These are phyloP conservation scores for Dorcus hopei DNA, from an alignment of 2,888 invertebrate genomes.

Conservation along the genomic window DNA sequence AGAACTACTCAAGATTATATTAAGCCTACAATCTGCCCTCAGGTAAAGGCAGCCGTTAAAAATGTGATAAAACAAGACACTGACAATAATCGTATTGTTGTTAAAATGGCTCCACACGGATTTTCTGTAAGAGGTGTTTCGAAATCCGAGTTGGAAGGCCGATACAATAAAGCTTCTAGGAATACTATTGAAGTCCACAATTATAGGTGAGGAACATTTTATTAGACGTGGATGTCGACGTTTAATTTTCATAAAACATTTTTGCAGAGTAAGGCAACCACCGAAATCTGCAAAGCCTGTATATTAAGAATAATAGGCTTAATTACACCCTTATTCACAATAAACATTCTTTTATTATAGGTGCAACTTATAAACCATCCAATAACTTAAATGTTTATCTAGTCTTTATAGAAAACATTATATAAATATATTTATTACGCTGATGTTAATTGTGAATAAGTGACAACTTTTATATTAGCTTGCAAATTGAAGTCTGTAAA, in stretches of 20 bases:
- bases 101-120: conserved; percentile 44
- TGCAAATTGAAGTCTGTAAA: too few species aligned
- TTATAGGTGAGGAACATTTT: conserved; percentile 36
- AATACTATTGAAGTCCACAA: conserved; percentile 45
- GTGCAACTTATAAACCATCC: neutral
- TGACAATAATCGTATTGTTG: conserved; percentile 41
- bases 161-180: conserved; percentile 46
- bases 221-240: too few species aligned
- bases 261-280: conserved; percentile 36
- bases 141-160: conserved; percentile 46
- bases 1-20: conserved; percentile 74
- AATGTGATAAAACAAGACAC: conserved; percentile 55
- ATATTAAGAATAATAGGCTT: conserved; percentile 23
- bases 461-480: too few species aligned
- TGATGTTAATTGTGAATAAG: too few species aligned
- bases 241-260: neutral
- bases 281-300: conserved; percentile 40
- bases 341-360: neutral
- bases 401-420: too few species aligned
- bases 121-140: conserved; percentile 39
- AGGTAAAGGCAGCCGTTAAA: conserved; percentile 64
- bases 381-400: too few species aligned
- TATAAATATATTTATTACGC: too few species aligned
- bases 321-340: neutral
- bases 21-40: conserved; percentile 68